Base-by-base conservation (phyloP, 2,888 invertebrate genomes). In the Ophioninae sp. region DNA sequence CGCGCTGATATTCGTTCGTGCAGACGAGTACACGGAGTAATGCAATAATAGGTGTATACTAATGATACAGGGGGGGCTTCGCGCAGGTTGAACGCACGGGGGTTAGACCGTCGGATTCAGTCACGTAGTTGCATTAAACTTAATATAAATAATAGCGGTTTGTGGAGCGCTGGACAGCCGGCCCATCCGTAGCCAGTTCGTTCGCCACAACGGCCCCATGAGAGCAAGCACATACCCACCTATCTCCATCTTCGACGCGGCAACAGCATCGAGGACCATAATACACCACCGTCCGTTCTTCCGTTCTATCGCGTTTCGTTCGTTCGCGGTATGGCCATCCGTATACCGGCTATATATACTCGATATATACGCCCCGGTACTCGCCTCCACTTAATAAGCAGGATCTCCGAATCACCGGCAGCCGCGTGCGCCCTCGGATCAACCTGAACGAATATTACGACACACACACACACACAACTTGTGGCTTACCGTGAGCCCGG, bases 131-230 rank as follows among this genome's bases (percentile, higher is more conserved):
- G 92, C 92, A 93, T 93, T 93, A 93, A 93, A 93, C 92, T 93
- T 93, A 93, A 93, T 93, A 93, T 93, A 93, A 93, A 93, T 93
- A 93, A 93, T 93, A 93, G 92, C 92, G 91, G 92, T 92, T 93
- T 92, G 92, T 90, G 89, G 88, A 90, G 87, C 90, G 89, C 86
- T 85, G 87, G 88, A 86, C 80, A 76, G 83, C 73, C 59, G 69
- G 62, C 62, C 59, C 73, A 39, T 61, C 39, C 61, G 44, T 20
- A 50, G 70, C 41, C 72, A 62, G 79, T 79, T 75, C 61, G 61
- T 76, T 82, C 84, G 75, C 79, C 76, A 69, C 70, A 76, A 75
- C 65, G 64, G 50, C 74, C 67, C 20, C 20, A 30, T 30, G 21
- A 20, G 21, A 59, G 20, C 6, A 7, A 59, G 65, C 69, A 84